Conservation (phyloP, 2,113 vertebrate genomes). For the Narcine bancroftii region DNA sequence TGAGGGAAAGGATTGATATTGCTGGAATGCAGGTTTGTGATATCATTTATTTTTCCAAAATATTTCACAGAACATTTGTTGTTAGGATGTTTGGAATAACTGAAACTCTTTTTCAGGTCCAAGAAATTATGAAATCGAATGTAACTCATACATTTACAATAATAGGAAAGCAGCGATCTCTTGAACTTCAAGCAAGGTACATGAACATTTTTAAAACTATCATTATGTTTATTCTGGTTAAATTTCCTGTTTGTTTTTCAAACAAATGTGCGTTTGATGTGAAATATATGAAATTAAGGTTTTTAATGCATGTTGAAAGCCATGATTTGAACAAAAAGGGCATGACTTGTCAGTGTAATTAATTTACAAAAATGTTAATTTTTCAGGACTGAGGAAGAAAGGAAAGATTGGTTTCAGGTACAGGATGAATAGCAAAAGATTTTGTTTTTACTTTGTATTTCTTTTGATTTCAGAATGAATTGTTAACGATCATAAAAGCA, state of each 20-base stretch:
- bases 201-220: not conserved
- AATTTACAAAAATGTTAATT: conserved; percentile 40
- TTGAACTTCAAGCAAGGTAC: conserved; percentile 88
- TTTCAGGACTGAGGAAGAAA: conserved; percentile 85
- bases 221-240: not conserved
- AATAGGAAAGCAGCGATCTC: conserved; percentile 74
- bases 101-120: conserved; percentile 61
- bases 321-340: not conserved
- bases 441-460: conserved; percentile 37
- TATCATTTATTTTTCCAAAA: not conserved
- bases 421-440: conserved; percentile 43
- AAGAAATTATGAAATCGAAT: conserved; percentile 77
- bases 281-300: not conserved
- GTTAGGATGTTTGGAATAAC: not conserved
- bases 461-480: not conserved
- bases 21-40: conserved; percentile 80
- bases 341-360: not conserved
- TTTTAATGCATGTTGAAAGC: not conserved
- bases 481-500: not conserved
- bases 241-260: not conserved
- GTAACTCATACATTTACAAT: conserved; percentile 75
- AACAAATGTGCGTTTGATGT: not conserved
- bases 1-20: conserved; percentile 89
- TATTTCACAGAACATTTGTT: not conserved
- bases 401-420: conserved; percentile 90